phyloP scores from a whole-genome alignment of 2,888 invertebrate genomes.

The Cataglyphis rosenhaueri region DNA sequence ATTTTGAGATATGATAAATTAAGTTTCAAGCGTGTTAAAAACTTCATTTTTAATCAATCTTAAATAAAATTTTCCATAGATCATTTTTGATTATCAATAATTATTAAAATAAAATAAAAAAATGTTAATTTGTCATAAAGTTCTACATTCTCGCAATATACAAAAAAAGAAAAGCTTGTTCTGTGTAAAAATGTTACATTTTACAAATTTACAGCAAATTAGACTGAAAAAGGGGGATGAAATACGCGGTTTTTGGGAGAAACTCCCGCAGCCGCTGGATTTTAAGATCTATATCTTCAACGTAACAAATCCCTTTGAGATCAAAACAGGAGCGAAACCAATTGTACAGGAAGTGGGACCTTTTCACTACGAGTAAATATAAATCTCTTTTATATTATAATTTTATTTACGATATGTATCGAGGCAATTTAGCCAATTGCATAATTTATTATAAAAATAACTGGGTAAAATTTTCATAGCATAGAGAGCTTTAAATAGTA shows the following conservation, averaged over 20 bases:
- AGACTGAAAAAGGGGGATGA: constrained; percentile 91
- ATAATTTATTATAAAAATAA: not conserved
- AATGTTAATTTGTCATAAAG: not conserved
- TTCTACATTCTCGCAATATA: not conserved
- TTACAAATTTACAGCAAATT: constrained; percentile 89
- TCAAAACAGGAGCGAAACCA: constrained; percentile 90
- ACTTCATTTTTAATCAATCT: not conserved
- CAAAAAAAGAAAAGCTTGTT: not conserved
- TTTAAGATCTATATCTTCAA: constrained; percentile 93
- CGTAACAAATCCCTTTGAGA: constrained; percentile 91
- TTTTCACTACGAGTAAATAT: constrained; percentile 92
- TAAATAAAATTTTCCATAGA: not conserved
- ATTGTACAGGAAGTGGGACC: constrained; percentile 93
- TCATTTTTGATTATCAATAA: not conserved
- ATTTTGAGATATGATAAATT: not conserved
- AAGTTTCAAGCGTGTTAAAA: not conserved
- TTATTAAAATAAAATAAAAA: not conserved
- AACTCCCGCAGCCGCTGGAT: constrained; percentile 91
- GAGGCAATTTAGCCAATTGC: not conserved
- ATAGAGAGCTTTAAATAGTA: not conserved
- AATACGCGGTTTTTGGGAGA: constrained; percentile 91
- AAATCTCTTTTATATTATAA: not conserved
- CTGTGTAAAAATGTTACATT: not conserved
- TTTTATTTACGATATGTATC: not conserved
- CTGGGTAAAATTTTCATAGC: not conserved